These are phyloP conservation scores for Holacanthus passer DNA, from an alignment of 2,113 vertebrate species.

Conservation along the genomic window DNA sequence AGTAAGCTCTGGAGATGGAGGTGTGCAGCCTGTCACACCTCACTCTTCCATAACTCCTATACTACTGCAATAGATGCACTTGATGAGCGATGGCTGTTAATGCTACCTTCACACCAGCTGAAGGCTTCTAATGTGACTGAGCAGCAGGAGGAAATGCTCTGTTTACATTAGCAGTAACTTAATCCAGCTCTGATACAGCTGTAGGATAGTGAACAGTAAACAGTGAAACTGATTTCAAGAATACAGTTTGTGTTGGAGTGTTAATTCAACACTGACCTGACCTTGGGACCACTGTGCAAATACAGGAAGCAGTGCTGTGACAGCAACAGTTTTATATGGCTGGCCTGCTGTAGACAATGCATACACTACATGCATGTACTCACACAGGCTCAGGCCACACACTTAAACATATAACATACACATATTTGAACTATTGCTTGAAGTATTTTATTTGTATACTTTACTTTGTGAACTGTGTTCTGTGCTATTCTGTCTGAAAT, in stretches of 20 bases:
- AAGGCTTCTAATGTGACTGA: not conserved
- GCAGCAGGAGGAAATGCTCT: not conserved
- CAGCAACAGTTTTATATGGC: not conserved
- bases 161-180: not conserved
- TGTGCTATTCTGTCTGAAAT: too few relatives aligned
- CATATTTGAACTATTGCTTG: not conserved
- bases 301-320: not conserved
- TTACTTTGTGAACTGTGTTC: not conserved
- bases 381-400: too few relatives aligned
- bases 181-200: not conserved
- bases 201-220: not conserved
- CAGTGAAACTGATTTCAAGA: not conserved
- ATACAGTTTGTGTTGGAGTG: not conserved
- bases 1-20: not conserved
- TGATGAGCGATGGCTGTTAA: too few relatives aligned
- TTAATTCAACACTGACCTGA: not conserved
- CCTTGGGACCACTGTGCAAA: not conserved
- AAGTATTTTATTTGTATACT: not conserved
- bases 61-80: too few relatives aligned
- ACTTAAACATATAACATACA: too few relatives aligned
- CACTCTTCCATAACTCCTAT: not conserved
- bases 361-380: not conserved
- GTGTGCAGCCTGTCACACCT: not conserved
- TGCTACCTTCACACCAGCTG: not conserved
- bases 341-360: conserved; percentile 21